These are phyloP conservation scores for Hydra vulgaris DNA, from an alignment of 30 jellyfish, hydroid and myxozoan species.

Conservation along the genomic window DNA sequence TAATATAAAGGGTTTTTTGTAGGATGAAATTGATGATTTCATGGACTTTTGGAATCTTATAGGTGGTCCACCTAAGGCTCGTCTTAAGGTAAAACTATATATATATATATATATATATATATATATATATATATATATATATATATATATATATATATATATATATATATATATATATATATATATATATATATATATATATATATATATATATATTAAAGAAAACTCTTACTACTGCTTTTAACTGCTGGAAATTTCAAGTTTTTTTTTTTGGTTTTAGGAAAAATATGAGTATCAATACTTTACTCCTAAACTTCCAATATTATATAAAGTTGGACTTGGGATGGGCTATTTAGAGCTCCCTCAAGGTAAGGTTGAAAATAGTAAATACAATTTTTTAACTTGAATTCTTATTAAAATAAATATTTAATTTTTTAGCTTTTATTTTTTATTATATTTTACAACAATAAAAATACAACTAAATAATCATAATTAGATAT, in stretches of 20 bases:
- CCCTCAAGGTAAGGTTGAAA: constrained; percentile 95
- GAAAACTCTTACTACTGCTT: neutral
- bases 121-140: too few species aligned
- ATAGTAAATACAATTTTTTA: neutral
- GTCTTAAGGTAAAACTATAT: constrained; percentile 34
- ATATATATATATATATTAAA: too few species aligned
- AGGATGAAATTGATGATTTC: constrained; percentile 50
- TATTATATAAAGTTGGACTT: constrained; percentile 83
- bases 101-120: too few species aligned
- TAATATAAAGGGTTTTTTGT: too few species aligned
- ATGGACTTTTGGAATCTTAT: constrained; percentile 42
- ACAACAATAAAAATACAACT: too few species aligned
- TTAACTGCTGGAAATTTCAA: neutral
- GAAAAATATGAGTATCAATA: constrained; percentile 58
- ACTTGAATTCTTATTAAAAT: neutral
- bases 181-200: neutral
- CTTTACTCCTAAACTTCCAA: constrained; percentile 52
- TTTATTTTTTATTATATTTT: too few species aligned
- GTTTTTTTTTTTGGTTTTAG: constrained; percentile 28
- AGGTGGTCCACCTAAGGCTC: constrained; percentile 48
- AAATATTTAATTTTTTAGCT: neutral
- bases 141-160: too few species aligned
- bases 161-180: neutral
- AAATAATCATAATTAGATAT: too few species aligned
- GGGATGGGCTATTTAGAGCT: constrained; percentile 98